phyloP scores from a whole-genome alignment of 2,888 invertebrate species.

The Chrysomela aeneicollis region DNA sequence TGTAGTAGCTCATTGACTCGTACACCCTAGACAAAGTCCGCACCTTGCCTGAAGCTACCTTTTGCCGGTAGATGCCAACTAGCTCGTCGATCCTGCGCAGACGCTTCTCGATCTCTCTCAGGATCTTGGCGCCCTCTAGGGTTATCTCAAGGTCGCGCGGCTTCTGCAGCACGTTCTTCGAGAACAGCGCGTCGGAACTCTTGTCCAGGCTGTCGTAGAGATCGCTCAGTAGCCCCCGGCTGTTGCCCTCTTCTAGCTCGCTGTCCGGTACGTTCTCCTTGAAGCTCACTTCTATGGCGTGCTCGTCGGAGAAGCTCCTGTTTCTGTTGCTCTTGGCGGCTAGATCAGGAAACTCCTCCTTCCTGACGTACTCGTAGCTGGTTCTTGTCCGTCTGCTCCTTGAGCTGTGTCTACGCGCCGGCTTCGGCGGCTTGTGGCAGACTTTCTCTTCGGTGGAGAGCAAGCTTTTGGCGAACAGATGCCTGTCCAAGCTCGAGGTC shows the following conservation, averaged over 20 bases:
- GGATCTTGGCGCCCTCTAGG: constrained; percentile 68
- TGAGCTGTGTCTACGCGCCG: constrained; percentile 73
- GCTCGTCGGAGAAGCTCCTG: constrained; percentile 49
- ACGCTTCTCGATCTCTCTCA: constrained; percentile 73
- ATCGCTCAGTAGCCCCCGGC: too few species aligned
- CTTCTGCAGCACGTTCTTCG: constrained; percentile 59
- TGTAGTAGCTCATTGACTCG: constrained; percentile 69
- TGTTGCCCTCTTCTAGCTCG: constrained; percentile 53
- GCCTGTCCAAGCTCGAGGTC: constrained; percentile 61
- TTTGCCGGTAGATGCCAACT: constrained; percentile 65
- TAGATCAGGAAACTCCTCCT: constrained; percentile 57
- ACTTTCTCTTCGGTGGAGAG: constrained; percentile 61
- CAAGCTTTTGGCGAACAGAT: constrained; percentile 60
- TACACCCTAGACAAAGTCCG: constrained; percentile 75
- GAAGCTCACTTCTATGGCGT: constrained; percentile 57
- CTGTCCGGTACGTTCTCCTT: constrained; percentile 58
- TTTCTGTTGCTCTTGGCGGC: constrained; percentile 43
- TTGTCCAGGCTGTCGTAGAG: constrained; percentile 56
- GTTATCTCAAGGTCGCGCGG: constrained; percentile 56
- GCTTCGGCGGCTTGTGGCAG: constrained; percentile 79
- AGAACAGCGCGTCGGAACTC: constrained; percentile 46
- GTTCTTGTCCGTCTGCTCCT: constrained; percentile 56
- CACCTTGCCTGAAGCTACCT: constrained; percentile 75
- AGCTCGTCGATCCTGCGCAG: constrained; percentile 75
- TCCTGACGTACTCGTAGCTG: constrained; percentile 59